Base-by-base conservation (phyloP, 1,140 invertebrate genomes). In the Megalopta genalis region DNA sequence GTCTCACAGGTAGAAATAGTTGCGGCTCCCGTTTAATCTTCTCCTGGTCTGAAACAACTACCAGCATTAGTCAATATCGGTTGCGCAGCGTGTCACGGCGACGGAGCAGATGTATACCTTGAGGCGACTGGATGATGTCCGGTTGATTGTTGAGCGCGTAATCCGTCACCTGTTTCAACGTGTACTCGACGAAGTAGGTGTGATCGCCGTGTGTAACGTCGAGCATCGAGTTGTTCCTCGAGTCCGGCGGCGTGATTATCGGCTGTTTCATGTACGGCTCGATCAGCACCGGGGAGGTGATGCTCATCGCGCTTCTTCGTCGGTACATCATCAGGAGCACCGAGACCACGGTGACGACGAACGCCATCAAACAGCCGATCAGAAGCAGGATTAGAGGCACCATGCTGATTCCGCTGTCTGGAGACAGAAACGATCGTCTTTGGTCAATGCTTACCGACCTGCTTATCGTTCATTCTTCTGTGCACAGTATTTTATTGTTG, bases 381-480 rank as follows among this genome's bases (percentile, higher is more conserved):
- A 95, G 87, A 42, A 95, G 90, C 37, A 95, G 92, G 57, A 95
- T 94, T 46, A 96, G 86, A 12, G 95, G 95, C 59, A 95, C 87
- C 78, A 95, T 93, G 65, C 93, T 95, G 8, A 95, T 92, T 46
- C 93, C 93, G 62, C 92, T 93, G 90, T 96, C 95, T 95, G 89
- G 72, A 90, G 93, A 88, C 52, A 69, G n/a, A 16, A 39, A 73
- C 18, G 18, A 52, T 21, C 12, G 10, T 46, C 42, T 12, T 12
- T n/a, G n/a, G n/a, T n/a, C n/a, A 14, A 14, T 46, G 10, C 10
- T 14, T 46, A 32, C 32, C 4, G 32, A 32, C 32, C 32, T 32
- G 32, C 4, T 4, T 32, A 32, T 32, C 1, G 4, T 32, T 32
- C 1, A 32, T 32, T 32, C 32, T 32, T 32, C 32, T 32, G 4